phyloP scores from a whole-genome alignment of 2,888 invertebrate genomes.

The Dinocampus coccinellae region DNA sequence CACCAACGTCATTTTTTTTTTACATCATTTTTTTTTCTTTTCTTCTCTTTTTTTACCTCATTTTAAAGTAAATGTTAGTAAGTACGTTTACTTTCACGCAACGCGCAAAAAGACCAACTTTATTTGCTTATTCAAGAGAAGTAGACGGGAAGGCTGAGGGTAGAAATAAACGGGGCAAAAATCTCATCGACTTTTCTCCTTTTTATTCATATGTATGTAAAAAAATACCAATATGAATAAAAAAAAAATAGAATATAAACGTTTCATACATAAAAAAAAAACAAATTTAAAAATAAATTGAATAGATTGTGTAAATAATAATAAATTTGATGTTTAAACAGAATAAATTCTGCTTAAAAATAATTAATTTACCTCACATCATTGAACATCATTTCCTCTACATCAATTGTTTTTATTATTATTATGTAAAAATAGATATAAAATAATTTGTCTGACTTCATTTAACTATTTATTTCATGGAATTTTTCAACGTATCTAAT shows the following conservation, averaged over 20 bases:
- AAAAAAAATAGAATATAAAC: not conserved
- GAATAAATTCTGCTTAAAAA: no score
- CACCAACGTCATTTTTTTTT: slow-evolving; percentile 5
- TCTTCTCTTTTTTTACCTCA: not conserved
- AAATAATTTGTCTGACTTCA: no score
- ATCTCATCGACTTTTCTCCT: slow-evolving; percentile 2
- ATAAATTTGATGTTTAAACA: no score
- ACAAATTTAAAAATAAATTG: no score
- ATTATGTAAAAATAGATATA: no score
- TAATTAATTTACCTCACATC: no score
- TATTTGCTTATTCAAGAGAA: not conserved
- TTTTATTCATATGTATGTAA: not conserved
- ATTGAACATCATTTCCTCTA: no score
- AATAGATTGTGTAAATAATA: no score
- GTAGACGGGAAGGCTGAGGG: not conserved
- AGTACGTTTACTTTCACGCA: not conserved
- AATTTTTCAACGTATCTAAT: no score
- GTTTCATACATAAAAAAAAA: no score
- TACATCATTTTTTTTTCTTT: not conserved
- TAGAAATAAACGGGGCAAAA: not conserved
- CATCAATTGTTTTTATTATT: no score
- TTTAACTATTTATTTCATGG: no score
- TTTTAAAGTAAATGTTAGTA: slow-evolving; percentile 1
- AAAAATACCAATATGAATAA: not conserved
- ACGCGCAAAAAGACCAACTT: not conserved